Base-by-base conservation (phyloP, 2,888 invertebrate species). In the Onchidella celtica region DNA sequence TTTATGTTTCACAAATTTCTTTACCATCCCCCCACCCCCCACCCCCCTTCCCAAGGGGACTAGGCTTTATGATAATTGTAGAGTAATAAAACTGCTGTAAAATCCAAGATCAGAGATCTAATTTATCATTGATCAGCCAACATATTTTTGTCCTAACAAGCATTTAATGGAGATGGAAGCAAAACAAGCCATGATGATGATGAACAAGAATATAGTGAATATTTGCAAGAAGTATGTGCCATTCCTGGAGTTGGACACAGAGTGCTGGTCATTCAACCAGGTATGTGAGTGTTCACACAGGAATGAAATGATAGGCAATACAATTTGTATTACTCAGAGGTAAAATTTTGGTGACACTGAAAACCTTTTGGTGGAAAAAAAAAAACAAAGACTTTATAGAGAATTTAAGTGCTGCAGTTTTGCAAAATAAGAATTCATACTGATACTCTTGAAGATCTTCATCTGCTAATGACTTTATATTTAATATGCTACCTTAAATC, bases 211-310 rank as follows among this genome's bases (percentile, higher is more conserved):
- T 83, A 79, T 63, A 59, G 69, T 14, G 77, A 68, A n/a, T 85
- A 79, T 66, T 47, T 83, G 4, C 40, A 76, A n/a, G 85, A 85
- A 27, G 76, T 85, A 2, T 85, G 85, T 77, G 68, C 83, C 66
- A 85, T 85, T n/a, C 85, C 83, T 27, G 82, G 83, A 3, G 65
- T 75, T 40, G 85, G 85, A 0, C 85, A 85, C 29, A 77, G 76
- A n/a, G 85, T 85, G 6, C 21, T 85, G 74, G 85, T 83, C 38
- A 83, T 85, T 61, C 85, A 85, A 61, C 85, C 85, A 73, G 85
- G 85, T 85, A 65, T 14, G 65, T n/a, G n/a, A 38, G 3, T 55
- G 21, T 61, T n/a, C n/a, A n/a, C n/a, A n/a, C 11, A 17, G 17
- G 17, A 63, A 24, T 27, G 11, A 17, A 17, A 11, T 24, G 11